Base-by-base conservation (phyloP, 2,113 vertebrate species). In the Gymnorhina tibicen region DNA sequence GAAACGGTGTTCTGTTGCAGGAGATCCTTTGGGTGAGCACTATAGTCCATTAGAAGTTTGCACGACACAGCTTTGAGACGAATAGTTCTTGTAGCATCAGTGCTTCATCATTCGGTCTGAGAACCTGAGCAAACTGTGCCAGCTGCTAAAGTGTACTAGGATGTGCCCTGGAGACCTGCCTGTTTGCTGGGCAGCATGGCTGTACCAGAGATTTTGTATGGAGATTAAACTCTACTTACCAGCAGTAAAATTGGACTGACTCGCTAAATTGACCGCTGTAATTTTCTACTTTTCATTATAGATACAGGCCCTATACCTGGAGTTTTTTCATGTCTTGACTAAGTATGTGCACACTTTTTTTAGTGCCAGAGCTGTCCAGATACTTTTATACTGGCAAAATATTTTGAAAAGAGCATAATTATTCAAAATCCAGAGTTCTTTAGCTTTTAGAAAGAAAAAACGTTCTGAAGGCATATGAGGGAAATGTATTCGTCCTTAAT, bases 361-460 rank as follows among this genome's bases (percentile, higher is more conserved):
- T 39, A 18, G 35, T 52, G 21, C 6, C n/a, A 85, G 49, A 76
- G 52, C 22, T 53, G 7, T 89, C 44, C 19, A 87, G 35, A 68
- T 50, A 62, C 60, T 91, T 30, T 69, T 83, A 37, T 33, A 39
- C 37, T 68, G 30, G 67, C 41, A 94, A 59, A 74, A 46, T 91
- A 86, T 77, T 79, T 78, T 62, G 33, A 64, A 70, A 95, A 92
- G 52, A 62, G 33, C 26, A 16, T 81, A 89, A 85, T 88, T 89
- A 91, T 90, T 89, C 19, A 41, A 95, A 94, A 79, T 91, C 33
- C 35, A 50, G 85, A 83, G 27, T 92, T 92, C 21, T 39, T 79
- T 93, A 58, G 16, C 56, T 95, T 95, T 94, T 70, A 92, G 79
- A 89, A 91, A 85, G 21, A 55, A 93, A 24, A 82, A 91, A 52